Evolutionary conservation across 2,113 vertebrate species (phyloP).

Genomic region (Marmota flaviventris): DNA sequence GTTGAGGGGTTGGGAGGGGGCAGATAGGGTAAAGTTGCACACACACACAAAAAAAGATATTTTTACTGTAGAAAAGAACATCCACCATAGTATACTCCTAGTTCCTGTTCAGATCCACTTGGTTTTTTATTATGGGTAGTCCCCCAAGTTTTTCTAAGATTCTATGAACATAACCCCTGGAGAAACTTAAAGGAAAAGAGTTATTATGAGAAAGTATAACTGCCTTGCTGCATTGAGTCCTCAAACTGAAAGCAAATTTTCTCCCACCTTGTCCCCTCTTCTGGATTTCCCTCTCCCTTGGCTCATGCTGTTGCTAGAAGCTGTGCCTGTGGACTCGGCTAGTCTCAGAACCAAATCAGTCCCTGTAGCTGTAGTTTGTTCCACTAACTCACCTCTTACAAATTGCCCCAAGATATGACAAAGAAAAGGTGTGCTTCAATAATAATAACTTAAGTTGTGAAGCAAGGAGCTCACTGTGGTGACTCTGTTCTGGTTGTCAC

Average conservation of each 20-base stretch:
- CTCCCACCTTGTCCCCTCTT: neutral
- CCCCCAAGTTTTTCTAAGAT: neutral
- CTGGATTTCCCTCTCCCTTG: neutral
- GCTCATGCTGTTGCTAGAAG: neutral
- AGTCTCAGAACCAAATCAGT: neutral
- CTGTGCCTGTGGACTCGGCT: too few relatives aligned
- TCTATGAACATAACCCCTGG: neutral
- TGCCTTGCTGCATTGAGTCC: too few relatives aligned
- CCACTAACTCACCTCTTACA: neutral
- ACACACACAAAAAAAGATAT: too few relatives aligned
- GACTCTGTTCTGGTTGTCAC: neutral
- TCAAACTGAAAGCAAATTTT: neutral
- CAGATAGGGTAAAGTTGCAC: neutral
- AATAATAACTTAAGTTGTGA: neutral
- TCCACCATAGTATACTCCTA: too few relatives aligned
- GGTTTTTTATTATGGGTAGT: neutral
- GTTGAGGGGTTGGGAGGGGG: neutral
- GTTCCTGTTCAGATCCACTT: neutral
- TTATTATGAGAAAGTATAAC: neutral
- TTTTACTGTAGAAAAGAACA: neutral
- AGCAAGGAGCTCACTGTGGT: neutral
- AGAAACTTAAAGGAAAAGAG: neutral
- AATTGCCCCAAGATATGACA: neutral
- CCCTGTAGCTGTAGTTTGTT: neutral
- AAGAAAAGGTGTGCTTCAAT: neutral